phyloP scores from a whole-genome alignment of 2,797 vertebrate species.

The Aldrovandia affinis region DNA sequence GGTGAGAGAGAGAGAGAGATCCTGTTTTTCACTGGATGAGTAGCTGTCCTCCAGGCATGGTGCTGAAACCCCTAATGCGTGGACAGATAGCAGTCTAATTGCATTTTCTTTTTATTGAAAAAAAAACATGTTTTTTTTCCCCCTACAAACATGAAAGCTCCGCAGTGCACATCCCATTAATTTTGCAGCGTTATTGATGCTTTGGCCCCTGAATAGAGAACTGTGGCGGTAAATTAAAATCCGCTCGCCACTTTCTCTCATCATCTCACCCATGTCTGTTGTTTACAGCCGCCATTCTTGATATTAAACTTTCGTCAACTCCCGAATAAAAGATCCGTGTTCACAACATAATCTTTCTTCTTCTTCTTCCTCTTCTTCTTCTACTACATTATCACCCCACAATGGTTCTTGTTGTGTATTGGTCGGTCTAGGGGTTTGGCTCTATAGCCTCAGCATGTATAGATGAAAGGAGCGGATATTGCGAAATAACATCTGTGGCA shows the following conservation, averaged over 20 bases:
- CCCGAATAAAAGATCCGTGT: background rate
- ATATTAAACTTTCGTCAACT: background rate
- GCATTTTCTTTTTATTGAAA: background rate
- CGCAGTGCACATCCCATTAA: background rate
- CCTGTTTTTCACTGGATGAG: constrained; percentile 31
- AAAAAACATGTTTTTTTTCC: too few relatives aligned
- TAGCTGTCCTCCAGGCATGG: background rate
- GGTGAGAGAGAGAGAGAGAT: background rate
- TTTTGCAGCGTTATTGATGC: background rate
- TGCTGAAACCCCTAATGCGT: constrained; percentile 12
- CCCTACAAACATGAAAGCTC: background rate
- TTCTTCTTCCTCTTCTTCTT: background rate
- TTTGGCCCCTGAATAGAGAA: background rate
- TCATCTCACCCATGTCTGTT: background rate
- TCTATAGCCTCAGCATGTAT: background rate
- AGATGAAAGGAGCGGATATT: background rate
- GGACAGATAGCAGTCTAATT: background rate
- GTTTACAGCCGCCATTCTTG: background rate
- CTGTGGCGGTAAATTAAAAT: background rate
- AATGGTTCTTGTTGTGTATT: background rate
- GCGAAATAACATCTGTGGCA: background rate
- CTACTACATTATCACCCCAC: background rate
- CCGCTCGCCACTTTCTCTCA: background rate
- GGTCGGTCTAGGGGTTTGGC: background rate
- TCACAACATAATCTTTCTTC: background rate